Evolutionary conservation across 2,113 vertebrate genomes (phyloP), one percentile per base, ranked within the genome.

Genomic region (Neolamprologus hecqui): DNA sequence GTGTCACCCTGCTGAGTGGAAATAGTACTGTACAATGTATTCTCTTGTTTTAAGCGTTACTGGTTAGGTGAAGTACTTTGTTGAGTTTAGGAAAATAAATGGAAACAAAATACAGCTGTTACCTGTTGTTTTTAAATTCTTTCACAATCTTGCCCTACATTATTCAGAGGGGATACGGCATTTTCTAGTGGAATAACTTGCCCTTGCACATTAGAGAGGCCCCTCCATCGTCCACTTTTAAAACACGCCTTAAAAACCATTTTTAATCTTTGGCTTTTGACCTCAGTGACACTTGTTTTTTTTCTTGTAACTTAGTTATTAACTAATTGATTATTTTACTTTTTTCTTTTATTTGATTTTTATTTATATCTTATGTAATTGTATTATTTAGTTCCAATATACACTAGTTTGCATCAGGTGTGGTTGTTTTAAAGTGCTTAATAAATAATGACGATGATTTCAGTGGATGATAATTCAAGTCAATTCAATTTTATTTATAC

Each of bases 231-330:
- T 58, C 14, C 55, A 9, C 26, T 58, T 1, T 58, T 58, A 58
- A 58, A 31, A 31, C 55, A 4, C 1, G 1, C 0, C 26, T 58
- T 58, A 58, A 2, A 58, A 58, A 0, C 2, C 26, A 17, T 31
- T 31, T 58, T 58, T 58, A 58, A 58, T 58, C 7, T 58, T 58
- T 58, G 26, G 26, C 55, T 58, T 31, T 58, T 58, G 26, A 9
- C 14, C 2, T 58, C 2, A 58, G 55, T 17, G 10, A 65, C 17
- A 65, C 60, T 37, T 35, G 9, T 0, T 35, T 65, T 63, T 65
- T 65, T 65, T n/a, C 60, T 65, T 65, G 17, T 12, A 2, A 35
- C 9, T 63, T n/a, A 35, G 31, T 65, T 65, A 19, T 19, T 65
- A 65, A 35, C 17, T n/a, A 65, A n/a, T 37, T 65, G 3, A 65